phyloP scores from a whole-genome alignment of 1,140 invertebrate species.

The Papilio helenus region DNA sequence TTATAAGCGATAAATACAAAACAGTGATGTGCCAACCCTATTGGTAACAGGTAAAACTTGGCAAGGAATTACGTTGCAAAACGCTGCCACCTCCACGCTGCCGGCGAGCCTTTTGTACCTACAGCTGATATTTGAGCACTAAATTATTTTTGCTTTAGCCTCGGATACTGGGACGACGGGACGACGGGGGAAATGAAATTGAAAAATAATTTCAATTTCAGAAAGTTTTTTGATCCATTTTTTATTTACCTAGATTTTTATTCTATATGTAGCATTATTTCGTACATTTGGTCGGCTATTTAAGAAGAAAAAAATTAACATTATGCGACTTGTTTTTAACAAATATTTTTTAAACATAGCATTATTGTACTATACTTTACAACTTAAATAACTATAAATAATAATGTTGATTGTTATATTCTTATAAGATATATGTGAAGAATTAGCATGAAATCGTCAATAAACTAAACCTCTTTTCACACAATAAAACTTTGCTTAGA shows the following conservation, averaged over 20 bases:
- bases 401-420: background rate
- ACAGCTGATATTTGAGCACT: constrained; percentile 20
- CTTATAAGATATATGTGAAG: too few relatives aligned
- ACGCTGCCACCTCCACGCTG: constrained; percentile 13
- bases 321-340: too few relatives aligned
- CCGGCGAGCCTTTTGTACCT: constrained; percentile 23
- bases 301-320: too few relatives aligned
- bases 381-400: background rate
- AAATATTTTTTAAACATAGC: too few relatives aligned
- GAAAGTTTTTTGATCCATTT: background rate
- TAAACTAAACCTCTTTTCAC: background rate
- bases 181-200: background rate
- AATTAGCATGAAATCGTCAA: too few relatives aligned
- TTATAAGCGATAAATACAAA: background rate
- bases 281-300: too few relatives aligned
- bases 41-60: constrained; percentile 27
- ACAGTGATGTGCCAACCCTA: background rate
- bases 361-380: too few relatives aligned
- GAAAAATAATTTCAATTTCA: constrained; percentile 6
- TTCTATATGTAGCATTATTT: too few relatives aligned
- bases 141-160: constrained; percentile 21
- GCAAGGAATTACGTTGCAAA: constrained; percentile 28
- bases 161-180: background rate
- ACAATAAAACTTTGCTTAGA: background rate
- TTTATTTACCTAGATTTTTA: too few relatives aligned